Conservation (phyloP, 2,113 vertebrate genomes). For the Paralichthys olivaceus region DNA sequence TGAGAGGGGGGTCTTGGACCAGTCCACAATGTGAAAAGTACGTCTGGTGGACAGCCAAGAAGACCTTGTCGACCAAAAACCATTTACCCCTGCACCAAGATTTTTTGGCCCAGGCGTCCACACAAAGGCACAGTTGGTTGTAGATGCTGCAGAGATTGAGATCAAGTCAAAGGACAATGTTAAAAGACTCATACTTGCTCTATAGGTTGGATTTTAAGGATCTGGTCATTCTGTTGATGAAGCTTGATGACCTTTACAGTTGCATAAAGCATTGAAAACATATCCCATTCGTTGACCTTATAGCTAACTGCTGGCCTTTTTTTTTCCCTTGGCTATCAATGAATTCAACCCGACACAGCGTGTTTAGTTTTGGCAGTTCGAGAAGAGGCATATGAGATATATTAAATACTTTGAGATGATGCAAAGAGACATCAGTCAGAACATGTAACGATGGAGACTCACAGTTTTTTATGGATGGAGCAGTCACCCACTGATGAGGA, state of each 20-base stretch:
- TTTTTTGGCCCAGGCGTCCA: neutral
- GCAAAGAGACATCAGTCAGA: slow-evolving; percentile 17
- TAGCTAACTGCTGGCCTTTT: neutral
- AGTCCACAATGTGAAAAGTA: slow-evolving; percentile 72
- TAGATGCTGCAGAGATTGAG: slow-evolving; percentile 69
- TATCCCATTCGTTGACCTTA: neutral
- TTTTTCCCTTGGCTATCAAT: neutral
- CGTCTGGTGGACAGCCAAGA: slow-evolving; percentile 69
- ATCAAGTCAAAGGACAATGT: neutral
- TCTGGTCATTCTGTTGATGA: no score
- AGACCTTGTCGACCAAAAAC: slow-evolving; percentile 55
- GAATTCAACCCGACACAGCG: no score
- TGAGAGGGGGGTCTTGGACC: slow-evolving; percentile 60
- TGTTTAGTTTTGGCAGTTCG: neutral
- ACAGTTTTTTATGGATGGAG: slow-evolving; percentile 27
- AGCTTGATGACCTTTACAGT: neutral
- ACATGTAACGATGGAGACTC: neutral
- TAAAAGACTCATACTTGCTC: neutral
- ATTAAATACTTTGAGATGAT: neutral
- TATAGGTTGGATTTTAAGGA: neutral
- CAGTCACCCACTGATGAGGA: slow-evolving; percentile 13
- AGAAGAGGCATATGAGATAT: neutral
- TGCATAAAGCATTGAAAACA: neutral
- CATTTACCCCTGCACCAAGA: slow-evolving; percentile 19
- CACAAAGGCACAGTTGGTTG: slow-evolving; percentile 62